Base-by-base conservation (phyloP, 2,888 invertebrate genomes). In the Muscina levida region DNA sequence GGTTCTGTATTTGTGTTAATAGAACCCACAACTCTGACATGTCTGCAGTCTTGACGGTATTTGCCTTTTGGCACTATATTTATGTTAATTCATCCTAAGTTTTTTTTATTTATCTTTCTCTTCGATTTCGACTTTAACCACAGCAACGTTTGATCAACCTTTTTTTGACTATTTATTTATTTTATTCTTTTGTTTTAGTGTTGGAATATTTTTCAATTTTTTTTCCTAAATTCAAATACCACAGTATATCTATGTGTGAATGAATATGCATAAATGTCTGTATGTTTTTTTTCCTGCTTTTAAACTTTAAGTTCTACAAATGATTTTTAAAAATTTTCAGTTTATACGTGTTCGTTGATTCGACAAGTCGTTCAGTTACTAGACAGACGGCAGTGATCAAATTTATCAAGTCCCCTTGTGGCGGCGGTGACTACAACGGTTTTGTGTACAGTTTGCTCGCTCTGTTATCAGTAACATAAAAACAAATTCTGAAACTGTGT, bases 321-420 rank as follows among this genome's bases (percentile, higher is more conserved):
- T 84, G 83, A 8, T 83, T 83, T 87, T 85, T 77, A 53, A 84
- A 75, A 84, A 84, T 84, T 85, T 86, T 88, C 84, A 87, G 88
- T 87, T 84, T 72, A 83, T 82, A 84, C 84, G 83, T 80, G 83
- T 83, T 84, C 82, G 83, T 86, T 76, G 85, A 76, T 56, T 57
- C 70, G 68, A 37, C 51, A 66, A 77, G 80, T 80, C 66, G 67
- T 37, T 67, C 26, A 72, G 68, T 71, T 13, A 51, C 37, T 56
- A 26, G n/a, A n/a, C n/a, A 44, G 42, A 22, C 76, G 39, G 53
- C 42, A n/a, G 31, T 39, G 19, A 24, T 6, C 11, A 0, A 15
- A 11, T 31, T 6, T 1, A 13, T 59, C 22, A 31, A 51, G 44
- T 17, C 17, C 24, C 44, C 42, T 66, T 59, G 13, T 17, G 42